Conservation (phyloP, 1,140 invertebrate genomes). For the Dendrolimus kikuchii region DNA sequence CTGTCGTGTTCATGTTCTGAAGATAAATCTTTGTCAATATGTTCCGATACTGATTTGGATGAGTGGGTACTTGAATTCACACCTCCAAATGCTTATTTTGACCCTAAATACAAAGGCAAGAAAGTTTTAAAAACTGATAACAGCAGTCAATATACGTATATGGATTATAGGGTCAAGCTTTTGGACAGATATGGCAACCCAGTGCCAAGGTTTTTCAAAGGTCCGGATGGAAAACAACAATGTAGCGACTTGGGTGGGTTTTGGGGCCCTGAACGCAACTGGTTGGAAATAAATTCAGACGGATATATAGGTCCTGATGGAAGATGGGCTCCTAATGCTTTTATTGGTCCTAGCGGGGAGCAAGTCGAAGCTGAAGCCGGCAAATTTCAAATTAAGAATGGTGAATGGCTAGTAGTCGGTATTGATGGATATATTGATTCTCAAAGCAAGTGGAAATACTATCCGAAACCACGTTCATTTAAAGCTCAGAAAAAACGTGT, state of each 20-base stretch:
- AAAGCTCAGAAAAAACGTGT: not conserved
- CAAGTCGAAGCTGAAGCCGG: slow-evolving; percentile 42
- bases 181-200: slow-evolving; percentile 49
- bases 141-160: slow-evolving; percentile 46
- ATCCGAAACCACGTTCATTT: slow-evolving; percentile 23
- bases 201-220: slow-evolving; percentile 55
- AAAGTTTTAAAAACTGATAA: slow-evolving; percentile 40
- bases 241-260: slow-evolving; percentile 63
- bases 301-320: slow-evolving; percentile 52
- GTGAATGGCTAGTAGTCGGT: slow-evolving; percentile 52
- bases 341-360: slow-evolving; percentile 50
- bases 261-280: slow-evolving; percentile 52
- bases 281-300: slow-evolving; percentile 58
- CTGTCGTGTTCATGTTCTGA: slow-evolving; percentile 54
- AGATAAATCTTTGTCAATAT: slow-evolving; percentile 23
- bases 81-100: slow-evolving; percentile 49
- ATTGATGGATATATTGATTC: slow-evolving; percentile 51
- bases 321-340: slow-evolving; percentile 49
- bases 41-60: slow-evolving; percentile 53
- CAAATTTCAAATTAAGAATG: slow-evolving; percentile 45
- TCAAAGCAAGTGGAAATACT: slow-evolving; percentile 44
- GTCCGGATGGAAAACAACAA: slow-evolving; percentile 53
- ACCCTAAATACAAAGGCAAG: slow-evolving; percentile 44
- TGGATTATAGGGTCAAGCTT: slow-evolving; percentile 56
- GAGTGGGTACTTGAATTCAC: slow-evolving; percentile 65